Evolutionary conservation across 2,888 invertebrate genomes (phyloP), one percentile per base, ranked within the genome.

Genomic region (Chironomus tentans): DNA sequence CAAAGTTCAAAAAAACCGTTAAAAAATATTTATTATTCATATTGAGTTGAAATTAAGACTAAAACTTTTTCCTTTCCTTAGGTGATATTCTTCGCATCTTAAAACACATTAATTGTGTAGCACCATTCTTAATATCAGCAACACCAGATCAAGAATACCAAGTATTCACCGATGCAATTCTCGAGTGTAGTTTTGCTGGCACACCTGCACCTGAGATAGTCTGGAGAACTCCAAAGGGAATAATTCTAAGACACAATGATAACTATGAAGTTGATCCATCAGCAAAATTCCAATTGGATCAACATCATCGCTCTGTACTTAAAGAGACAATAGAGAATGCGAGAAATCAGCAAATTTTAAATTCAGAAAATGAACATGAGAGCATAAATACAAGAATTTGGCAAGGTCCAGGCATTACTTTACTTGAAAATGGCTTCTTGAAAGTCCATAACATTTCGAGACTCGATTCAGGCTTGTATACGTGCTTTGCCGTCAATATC

Each of bases 401-500:
- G 6, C 65, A 69, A 56, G 75, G 62, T 22, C 87, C 87, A 0
- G 84, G 92, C 78, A 87, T 93, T 77, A 85, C 86, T 78, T 84
- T 94, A 50, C 86, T 91, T 69, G 89, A 90, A 28, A 92, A 94
- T 81, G 95, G 95, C 22, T 91, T 92, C 18, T 85, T 96, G 76
- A 88, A 89, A 79, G 90, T 96, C 78, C 86, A 85, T 77, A 87
- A 88, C 79, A 87, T 92, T 77, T 89, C 90, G 61, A 88, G 92
- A 79, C 89, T 90, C 81, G 95, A 95, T 84, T 28, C 50, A 13
- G 96, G 96, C 74, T 85, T 88, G 38, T 97, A 97, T 85, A 88
- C 89, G 77, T 97, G 97, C 82, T 90, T 91, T 81, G 95, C 93
- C 62, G 88, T 91, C 80, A 96, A 96, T 85, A 90, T 93, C 15